Evolutionary conservation across 2,888 invertebrate genomes (phyloP), one percentile per base, ranked within the genome.

Genomic region (Leptopilina drosophilae): DNA sequence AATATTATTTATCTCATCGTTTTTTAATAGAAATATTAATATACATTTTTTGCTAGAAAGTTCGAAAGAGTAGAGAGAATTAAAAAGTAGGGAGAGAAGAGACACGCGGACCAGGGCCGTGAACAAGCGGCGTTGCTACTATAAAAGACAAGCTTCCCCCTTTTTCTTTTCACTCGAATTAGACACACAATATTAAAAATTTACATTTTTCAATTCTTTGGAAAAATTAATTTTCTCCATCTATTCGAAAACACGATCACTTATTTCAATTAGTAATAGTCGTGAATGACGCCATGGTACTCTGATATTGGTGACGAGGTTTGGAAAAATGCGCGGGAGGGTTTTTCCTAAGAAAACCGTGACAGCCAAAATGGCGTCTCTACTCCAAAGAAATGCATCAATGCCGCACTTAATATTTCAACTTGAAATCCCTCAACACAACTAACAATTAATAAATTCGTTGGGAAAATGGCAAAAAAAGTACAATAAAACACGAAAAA

Each of bases 261-360:
- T 33, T 40, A 40, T 26, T 33, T 26, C 15, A 69, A 76, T 77
- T 62, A 67, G 78, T 53, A 40, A 42, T 69, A 33, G 33, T 33
- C 5, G 78, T 64, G 80, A 83, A 73, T 83, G 84, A 82, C 86
- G 87, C 88, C 87, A 88, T 62, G 11, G 49, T 49, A 49, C 11
- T 78, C 1, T 77, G 53, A 46, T 65, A 62, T 76, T 56, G 15
- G 75, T 69, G 77, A 81, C 82, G 83, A 77, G 80, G 84, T 80
- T 84, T 81, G 86, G 86, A 87, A 90, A 90, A 90, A 90, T 89
- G 89, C 89, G 90, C 90, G 89, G 89, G 89, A 90, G 87, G 86
- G 84, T 78, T 86, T 62, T 87, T 87, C 86, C 81, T 82, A 76
- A 62, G 40, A 80, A 85, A 79, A 84, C 46, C 78, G 78, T 84